Evolutionary conservation across 2,113 vertebrate species (phyloP).

Genomic region (Symphodus melops): DNA sequence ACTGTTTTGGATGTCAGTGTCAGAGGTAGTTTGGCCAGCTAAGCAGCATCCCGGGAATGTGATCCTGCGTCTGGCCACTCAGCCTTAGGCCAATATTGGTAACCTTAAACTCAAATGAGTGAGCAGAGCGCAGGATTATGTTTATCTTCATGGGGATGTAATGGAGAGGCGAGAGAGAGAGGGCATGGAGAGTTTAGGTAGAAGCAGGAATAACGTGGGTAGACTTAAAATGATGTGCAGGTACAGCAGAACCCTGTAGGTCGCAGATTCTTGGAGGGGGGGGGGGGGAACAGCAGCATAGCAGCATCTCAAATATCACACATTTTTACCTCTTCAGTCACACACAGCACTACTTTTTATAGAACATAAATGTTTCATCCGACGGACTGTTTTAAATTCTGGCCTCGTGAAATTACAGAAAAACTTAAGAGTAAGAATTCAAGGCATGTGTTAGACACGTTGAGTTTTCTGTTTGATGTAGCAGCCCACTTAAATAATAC

Average conservation of each 20-base stretch:
- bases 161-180: slow-evolving; percentile 34
- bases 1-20: slow-evolving; percentile 49
- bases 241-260: slow-evolving; percentile 31
- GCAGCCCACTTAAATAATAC: not conserved
- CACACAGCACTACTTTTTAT: not conserved
- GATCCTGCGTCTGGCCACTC: slow-evolving; percentile 37
- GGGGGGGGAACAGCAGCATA: not conserved
- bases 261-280: slow-evolving; percentile 5
- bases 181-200: slow-evolving; percentile 49
- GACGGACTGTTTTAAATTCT: not conserved
- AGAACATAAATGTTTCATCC: not conserved
- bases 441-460: not conserved
- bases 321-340: not conserved
- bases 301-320: slow-evolving; percentile 4
- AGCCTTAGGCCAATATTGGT: slow-evolving; percentile 38
- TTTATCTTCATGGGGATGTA: slow-evolving; percentile 64
- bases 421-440: not conserved
- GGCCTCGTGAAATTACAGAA: not conserved
- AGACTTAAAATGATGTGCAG: slow-evolving; percentile 53
- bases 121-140: slow-evolving; percentile 55
- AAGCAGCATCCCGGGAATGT: slow-evolving; percentile 52
- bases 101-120: slow-evolving; percentile 65
- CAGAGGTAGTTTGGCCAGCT: slow-evolving; percentile 43
- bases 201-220: slow-evolving; percentile 43
- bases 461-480: not conserved